These are phyloP conservation scores for Schizopygopsis pylzovi DNA, from an alignment of 2,797 vertebrate genomes.

Conservation along the genomic window DNA sequence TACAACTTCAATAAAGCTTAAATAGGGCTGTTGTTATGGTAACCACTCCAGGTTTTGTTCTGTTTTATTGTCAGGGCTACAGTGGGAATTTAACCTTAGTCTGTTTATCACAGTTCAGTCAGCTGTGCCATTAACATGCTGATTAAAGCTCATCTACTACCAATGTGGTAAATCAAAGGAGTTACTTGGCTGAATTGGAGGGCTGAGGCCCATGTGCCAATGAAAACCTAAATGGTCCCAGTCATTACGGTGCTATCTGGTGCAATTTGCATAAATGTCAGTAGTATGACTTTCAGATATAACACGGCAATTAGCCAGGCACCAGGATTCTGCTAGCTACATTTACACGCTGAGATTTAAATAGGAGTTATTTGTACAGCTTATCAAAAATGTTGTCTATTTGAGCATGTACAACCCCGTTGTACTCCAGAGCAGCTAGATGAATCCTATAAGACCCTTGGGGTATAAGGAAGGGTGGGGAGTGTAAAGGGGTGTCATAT, in stretches of 20 bases:
- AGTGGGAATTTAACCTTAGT: constrained; percentile 8
- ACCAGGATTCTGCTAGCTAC: not conserved
- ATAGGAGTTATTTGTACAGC: not conserved
- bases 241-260: not conserved
- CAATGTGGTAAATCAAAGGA: constrained; percentile 29
- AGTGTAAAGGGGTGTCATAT: not conserved
- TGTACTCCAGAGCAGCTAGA: too few relatives aligned
- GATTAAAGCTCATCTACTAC: constrained; percentile 25
- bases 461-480: not conserved
- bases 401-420: not conserved
- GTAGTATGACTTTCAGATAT: not conserved
- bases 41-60: constrained; percentile 8
- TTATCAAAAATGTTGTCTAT: not conserved
- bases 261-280: constrained; percentile 20
- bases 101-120: constrained; percentile 21
- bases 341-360: constrained; percentile 1
- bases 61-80: constrained; percentile 29
- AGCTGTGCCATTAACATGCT: constrained; percentile 25
- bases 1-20: constrained; percentile 8
- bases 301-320: constrained; percentile 7
- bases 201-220: constrained; percentile 13
- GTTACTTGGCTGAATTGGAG: not conserved
- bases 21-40: constrained; percentile 36
- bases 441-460: not conserved
- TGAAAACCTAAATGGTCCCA: not conserved